phyloP scores from a whole-genome alignment of 2,113 vertebrate species.

The Tachycineta bicolor region DNA sequence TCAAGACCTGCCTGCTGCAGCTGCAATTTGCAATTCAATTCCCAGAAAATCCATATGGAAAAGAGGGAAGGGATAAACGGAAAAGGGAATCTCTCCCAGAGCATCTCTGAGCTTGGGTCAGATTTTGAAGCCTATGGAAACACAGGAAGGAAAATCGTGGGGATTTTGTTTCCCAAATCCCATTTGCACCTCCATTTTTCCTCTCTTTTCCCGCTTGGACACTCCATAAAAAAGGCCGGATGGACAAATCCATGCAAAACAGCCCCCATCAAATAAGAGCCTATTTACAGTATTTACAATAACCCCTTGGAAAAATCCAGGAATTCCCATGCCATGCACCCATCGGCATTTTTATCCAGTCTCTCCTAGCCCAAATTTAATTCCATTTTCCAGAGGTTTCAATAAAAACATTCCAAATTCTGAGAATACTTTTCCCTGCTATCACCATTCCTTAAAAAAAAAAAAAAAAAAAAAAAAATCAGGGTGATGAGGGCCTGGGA shows the following conservation, averaged over 20 bases:
- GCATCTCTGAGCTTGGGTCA: background rate
- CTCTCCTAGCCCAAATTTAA: background rate
- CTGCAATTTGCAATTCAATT: background rate
- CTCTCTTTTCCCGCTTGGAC: background rate
- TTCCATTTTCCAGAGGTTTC: background rate
- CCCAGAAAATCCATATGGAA: background rate
- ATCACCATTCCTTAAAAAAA: background rate
- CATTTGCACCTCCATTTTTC: background rate
- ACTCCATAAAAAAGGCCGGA: background rate
- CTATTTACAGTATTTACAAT: background rate
- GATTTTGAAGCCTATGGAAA: background rate
- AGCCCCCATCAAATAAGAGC: background rate
- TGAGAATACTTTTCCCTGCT: fast-evolving
- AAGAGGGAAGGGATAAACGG: background rate
- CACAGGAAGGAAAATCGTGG: background rate
- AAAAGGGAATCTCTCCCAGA: background rate
- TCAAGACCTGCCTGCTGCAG: background rate
- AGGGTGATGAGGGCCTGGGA: background rate
- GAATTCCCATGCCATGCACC: background rate
- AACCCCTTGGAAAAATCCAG: background rate
- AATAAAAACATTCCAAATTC: background rate
- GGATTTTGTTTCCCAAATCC: background rate
- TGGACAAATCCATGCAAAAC: background rate
- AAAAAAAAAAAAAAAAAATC: background rate
- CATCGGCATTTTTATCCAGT: background rate